Percentiles rank a stretch among this genome's conserved stretches.
Evolutionary conservation across 2,888 invertebrate genomes (phyloP).

Genomic region (Agrochola litura): DNA sequence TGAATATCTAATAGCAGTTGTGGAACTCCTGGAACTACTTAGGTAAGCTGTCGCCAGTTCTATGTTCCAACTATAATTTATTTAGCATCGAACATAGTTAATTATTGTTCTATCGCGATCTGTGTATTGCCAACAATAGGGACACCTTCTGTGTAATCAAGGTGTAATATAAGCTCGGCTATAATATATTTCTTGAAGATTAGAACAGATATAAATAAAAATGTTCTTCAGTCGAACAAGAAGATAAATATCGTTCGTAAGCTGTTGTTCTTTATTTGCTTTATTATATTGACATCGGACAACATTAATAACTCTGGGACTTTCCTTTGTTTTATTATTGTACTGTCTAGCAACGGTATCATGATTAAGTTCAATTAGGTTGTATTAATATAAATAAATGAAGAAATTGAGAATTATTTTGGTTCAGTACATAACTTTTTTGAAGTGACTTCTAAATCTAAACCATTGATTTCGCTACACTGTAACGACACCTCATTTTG

Average conservation of each 20-base stretch:
- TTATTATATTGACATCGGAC: conserved; percentile 7
- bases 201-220: neutral
- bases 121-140: conserved; percentile 34
- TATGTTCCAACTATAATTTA: conserved; percentile 67
- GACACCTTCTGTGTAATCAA: conserved; percentile 23
- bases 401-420: neutral
- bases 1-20: conserved; percentile 71
- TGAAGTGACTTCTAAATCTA: no score
- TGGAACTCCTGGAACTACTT: conserved; percentile 69
- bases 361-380: neutral
- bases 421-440: no score
- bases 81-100: conserved; percentile 68
- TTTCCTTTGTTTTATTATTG: conserved; percentile 10
- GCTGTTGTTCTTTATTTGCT: conserved; percentile 9
- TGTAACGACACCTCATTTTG: no score
- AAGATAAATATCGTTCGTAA: neutral
- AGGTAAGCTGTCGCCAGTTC: conserved; percentile 67
- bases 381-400: neutral
- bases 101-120: conserved; percentile 57
- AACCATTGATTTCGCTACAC: no score
- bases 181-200: neutral
- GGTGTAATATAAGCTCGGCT: conserved; percentile 8
- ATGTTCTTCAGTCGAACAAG: conserved; percentile 9
- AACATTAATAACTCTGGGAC: conserved; percentile 9
- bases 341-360: neutral